phyloP scores from a whole-genome alignment of 2,888 invertebrate genomes.

The Dasypolia templi region DNA sequence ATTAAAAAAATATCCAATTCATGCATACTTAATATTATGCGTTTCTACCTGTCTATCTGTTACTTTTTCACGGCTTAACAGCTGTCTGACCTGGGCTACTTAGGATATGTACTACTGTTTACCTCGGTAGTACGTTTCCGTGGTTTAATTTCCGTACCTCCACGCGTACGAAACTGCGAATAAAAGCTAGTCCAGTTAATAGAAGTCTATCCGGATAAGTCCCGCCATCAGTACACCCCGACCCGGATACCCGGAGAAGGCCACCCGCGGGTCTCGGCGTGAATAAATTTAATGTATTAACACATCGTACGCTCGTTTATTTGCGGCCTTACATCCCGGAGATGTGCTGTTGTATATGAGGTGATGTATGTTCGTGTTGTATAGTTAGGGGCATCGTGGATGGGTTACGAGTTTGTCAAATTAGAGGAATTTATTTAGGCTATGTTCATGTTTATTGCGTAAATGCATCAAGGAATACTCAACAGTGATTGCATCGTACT shows the following conservation, averaged over 20 bases:
- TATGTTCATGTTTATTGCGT: background rate
- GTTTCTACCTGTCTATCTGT: too few relatives aligned
- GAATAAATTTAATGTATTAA: slow-evolving; percentile 80
- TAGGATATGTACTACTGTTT: too few relatives aligned
- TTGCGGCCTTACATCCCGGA: slow-evolving; percentile 37
- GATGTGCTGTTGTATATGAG: slow-evolving; percentile 3
- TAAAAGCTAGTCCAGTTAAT: background rate
- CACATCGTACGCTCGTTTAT: slow-evolving; percentile 63
- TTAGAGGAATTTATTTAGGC: background rate
- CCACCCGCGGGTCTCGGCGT: slow-evolving; percentile 61
- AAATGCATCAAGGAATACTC: background rate
- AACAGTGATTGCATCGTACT: background rate
- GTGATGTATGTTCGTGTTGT: slow-evolving; percentile 8
- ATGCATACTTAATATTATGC: too few relatives aligned
- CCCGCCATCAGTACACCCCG: slow-evolving; percentile 37
- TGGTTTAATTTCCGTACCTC: background rate
- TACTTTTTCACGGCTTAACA: too few relatives aligned
- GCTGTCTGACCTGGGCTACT: too few relatives aligned
- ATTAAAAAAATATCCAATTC: too few relatives aligned
- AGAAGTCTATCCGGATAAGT: background rate
- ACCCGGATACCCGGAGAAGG: slow-evolving; percentile 48
- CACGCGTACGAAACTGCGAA: background rate
- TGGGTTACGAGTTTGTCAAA: background rate
- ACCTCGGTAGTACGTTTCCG: too few relatives aligned
- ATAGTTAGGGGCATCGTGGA: background rate